phyloP scores from a whole-genome alignment of 1,140 invertebrate species.

The Coenobita brevimanus region DNA sequence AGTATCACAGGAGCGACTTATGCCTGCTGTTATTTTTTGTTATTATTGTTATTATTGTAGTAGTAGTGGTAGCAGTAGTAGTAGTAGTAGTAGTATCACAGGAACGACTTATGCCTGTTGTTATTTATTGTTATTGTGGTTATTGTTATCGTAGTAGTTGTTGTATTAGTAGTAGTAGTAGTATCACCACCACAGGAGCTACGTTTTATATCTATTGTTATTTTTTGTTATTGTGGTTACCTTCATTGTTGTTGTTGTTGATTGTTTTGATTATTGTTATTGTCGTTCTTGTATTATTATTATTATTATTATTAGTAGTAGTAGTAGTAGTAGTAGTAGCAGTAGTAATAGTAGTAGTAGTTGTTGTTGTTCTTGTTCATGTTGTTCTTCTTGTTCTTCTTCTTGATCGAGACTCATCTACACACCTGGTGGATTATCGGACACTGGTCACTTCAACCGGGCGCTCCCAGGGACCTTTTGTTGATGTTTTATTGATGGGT shows the following conservation, averaged over 20 bases:
- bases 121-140: neutral
- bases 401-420: too few species aligned
- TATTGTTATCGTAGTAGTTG: neutral
- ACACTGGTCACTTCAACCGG: too few species aligned
- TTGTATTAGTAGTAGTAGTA: neutral
- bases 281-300: too few species aligned
- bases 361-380: neutral
- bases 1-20: too few species aligned
- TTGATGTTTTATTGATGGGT: too few species aligned
- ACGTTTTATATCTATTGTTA: neutral
- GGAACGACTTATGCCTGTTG: neutral
- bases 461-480: too few species aligned
- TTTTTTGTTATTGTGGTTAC: neutral
- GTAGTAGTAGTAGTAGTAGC: constrained; percentile 2
- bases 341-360: constrained; percentile 2
- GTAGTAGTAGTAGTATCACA: constrained; percentile 2
- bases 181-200: too few species aligned
- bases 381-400: neutral
- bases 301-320: too few species aligned
- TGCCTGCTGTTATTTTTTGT: neutral
- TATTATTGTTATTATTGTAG: neutral
- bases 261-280: too few species aligned
- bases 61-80: neutral
- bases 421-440: too few species aligned
- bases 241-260: too few species aligned